Evolutionary conservation across 2,888 invertebrate genomes (phyloP), one percentile per base, ranked within the genome.

Genomic region (Drosophila mulleri): DNA sequence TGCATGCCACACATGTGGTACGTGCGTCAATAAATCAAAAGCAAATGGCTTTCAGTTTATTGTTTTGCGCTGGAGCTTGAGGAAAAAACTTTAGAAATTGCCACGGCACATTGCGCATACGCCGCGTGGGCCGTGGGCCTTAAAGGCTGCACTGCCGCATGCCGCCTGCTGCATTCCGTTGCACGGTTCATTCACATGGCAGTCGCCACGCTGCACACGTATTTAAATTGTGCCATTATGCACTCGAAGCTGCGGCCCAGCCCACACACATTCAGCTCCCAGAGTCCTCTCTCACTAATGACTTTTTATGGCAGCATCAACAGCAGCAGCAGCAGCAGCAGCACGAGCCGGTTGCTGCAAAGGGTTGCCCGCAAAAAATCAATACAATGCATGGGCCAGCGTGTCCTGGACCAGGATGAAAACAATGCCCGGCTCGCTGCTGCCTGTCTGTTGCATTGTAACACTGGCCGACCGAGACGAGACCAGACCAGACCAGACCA

Each of bases 141-240:
- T 35, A 23, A 67, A 64, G 35, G 42, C 54, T 29, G 18, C n/a
- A 23, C 54, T 20, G 37, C 54, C 18, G 52, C 56, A 52, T 29
- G 57, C 44, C 18, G 52, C 45, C 9, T 39, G 50, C 59, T 20
- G 47, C 67, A 74, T 60, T 60, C 65, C 63, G 59, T 52, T 66
- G 60, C 75, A 75, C 72, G 83, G 83, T 87, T 84, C 89, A 84
- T 84, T 84, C 83, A 88, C 83, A 87, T 80, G 73, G 53, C 82
- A 67, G 67, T 66, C 76, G 67, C 72, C 60, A 67, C 66, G 68
- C 29, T 23, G 57, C 77, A 70, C 70, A 83, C 87, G 88, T 77
- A 89, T 87, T 88, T 83, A 87, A 87, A 89, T 89, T 89, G 86
- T 90, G 88, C 90, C 88, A 88, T 88, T 89, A 83, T 90, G 75